These are phyloP conservation scores for Plusia festucae DNA, from an alignment of 2,888 invertebrate species.

Conservation along the genomic window DNA sequence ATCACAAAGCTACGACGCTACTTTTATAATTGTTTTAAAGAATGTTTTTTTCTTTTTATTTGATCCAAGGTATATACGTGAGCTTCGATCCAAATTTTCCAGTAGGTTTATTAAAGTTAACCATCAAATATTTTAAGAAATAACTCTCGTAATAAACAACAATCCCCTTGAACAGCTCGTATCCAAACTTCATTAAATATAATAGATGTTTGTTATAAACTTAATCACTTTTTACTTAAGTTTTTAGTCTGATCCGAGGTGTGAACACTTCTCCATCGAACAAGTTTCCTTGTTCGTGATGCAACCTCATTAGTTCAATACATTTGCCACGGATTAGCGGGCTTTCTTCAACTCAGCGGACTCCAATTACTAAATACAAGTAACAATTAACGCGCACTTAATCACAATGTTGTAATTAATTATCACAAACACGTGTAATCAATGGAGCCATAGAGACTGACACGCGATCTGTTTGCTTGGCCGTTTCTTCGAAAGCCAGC, in stretches of 20 bases:
- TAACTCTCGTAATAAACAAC: too few species aligned
- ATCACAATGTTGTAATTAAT: slow-evolving; percentile 49
- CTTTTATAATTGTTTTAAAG: too few species aligned
- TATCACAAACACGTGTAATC: slow-evolving; percentile 57
- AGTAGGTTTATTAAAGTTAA: too few species aligned
- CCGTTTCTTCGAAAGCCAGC: slow-evolving; percentile 37
- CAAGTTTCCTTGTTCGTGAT: slow-evolving; percentile 8
- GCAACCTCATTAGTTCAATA: slow-evolving; percentile 21
- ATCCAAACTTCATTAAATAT: neutral
- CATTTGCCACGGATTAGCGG: slow-evolving; percentile 18
- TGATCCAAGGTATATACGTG: too few species aligned
- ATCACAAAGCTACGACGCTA: too few species aligned
- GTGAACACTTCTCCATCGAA: slow-evolving; percentile 26
- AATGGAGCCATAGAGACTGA: slow-evolving; percentile 54
- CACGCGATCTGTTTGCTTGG: slow-evolving; percentile 50
- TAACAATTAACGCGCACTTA: slow-evolving; percentile 49
- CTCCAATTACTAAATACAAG: slow-evolving; percentile 46
- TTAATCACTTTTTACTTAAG: slow-evolving; percentile 13
- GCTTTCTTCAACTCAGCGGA: slow-evolving; percentile 19
- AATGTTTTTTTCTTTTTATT: too few species aligned
- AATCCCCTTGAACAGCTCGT: neutral
- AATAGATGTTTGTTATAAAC: neutral
- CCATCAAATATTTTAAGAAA: too few species aligned
- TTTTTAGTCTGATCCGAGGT: slow-evolving; percentile 18
- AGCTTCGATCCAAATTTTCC: too few species aligned